A percentile compares a stretch with the other conserved stretches of the same genome.
These are phyloP conservation scores for Physella acuta DNA, from an alignment of 1,140 invertebrate genomes.

Conservation along the genomic window DNA sequence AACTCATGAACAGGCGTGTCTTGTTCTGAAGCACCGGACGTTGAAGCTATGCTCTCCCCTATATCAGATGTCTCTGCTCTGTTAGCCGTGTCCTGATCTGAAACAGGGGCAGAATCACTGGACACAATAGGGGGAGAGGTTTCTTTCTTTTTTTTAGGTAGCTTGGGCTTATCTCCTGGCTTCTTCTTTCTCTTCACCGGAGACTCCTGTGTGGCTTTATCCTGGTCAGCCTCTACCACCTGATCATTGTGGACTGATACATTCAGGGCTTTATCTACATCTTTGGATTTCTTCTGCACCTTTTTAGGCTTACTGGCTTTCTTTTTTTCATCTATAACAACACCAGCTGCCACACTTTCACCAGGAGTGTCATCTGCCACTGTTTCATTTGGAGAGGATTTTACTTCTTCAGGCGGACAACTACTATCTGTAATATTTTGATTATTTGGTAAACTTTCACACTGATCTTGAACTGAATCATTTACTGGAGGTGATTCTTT, in stretches of 20 bases:
- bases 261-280: conserved; percentile 10
- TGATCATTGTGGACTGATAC: not conserved
- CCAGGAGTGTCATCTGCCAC: conserved; percentile 15
- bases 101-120: not conserved
- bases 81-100: conserved; percentile 6
- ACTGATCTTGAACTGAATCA: conserved; percentile 9
- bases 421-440: conserved; percentile 23
- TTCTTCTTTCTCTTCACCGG: conserved; percentile 35
- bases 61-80: conserved; percentile 26
- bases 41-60: conserved; percentile 25
- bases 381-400: conserved; percentile 9
- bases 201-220: not conserved
- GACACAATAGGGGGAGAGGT: not conserved
- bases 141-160: not conserved
- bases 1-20: conserved; percentile 17
- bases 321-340: conserved; percentile 10
- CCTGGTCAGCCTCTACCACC: not conserved
- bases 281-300: conserved; percentile 23
- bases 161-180: conserved; percentile 13
- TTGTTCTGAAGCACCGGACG: conserved; percentile 23
- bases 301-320: conserved; percentile 5
- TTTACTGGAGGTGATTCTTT: not conserved
- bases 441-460: conserved; percentile 20
- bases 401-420: conserved; percentile 6
- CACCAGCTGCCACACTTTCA: not conserved